Conservation (phyloP, 2,888 invertebrate species). For the Thalpophila matura region DNA sequence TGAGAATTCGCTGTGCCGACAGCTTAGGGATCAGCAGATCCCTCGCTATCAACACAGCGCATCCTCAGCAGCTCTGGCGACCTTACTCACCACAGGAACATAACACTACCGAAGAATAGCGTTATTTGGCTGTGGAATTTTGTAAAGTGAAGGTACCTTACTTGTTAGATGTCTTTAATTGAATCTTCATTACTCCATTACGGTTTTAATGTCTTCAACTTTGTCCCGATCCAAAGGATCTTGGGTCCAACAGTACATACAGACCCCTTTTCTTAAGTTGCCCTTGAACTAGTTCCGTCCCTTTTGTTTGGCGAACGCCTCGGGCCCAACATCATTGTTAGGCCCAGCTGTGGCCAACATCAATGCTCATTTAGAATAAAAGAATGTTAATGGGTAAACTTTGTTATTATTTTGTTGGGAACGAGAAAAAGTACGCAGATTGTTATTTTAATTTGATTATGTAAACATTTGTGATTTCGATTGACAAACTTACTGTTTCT, state of each 20-base stretch:
- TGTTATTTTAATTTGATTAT: constrained; percentile 9
- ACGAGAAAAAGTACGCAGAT: background rate
- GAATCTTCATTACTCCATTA: constrained; percentile 24
- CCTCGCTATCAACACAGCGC: too few species aligned
- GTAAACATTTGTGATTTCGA: background rate
- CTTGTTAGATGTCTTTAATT: constrained; percentile 19
- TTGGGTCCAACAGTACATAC: constrained; percentile 25
- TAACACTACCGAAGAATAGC: too few species aligned
- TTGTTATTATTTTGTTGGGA: constrained; percentile 24
- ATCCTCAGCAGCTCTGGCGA: too few species aligned
- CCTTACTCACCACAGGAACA: too few species aligned
- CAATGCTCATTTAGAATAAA: constrained; percentile 42
- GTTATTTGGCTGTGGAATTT: too few species aligned
- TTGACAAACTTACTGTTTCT: too few species aligned
- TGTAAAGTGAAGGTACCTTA: too few species aligned
- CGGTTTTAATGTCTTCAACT: constrained; percentile 29
- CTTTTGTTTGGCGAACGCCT: constrained; percentile 49
- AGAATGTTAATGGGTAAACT: constrained; percentile 38
- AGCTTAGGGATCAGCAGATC: too few species aligned
- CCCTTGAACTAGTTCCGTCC: constrained; percentile 49
- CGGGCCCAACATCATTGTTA: constrained; percentile 35
- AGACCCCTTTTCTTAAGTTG: constrained; percentile 25
- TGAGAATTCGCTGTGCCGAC: too few species aligned
- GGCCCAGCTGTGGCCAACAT: constrained; percentile 44
- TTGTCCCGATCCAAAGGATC: constrained; percentile 16